These are phyloP conservation scores for Corbicula japonica DNA, from an alignment of 2,888 invertebrate genomes.

Conservation along the genomic window DNA sequence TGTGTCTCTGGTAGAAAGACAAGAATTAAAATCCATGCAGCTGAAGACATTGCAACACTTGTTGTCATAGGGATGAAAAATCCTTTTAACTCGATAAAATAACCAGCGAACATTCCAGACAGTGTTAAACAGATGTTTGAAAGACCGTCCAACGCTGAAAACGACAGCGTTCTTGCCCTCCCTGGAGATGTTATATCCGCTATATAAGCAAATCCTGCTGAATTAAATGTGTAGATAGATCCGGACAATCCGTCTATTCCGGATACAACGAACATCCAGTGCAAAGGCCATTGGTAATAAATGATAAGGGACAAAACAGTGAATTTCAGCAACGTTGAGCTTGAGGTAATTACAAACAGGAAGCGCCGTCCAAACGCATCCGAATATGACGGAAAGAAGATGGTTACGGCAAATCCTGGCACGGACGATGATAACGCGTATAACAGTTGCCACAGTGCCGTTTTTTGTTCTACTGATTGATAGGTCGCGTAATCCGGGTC, in stretches of 20 bases:
- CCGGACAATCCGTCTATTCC: constrained; percentile 27
- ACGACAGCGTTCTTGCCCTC: constrained; percentile 23
- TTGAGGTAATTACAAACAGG: constrained; percentile 24
- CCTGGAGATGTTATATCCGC: constrained; percentile 30
- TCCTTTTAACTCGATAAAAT: constrained; percentile 29
- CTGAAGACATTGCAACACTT: neutral
- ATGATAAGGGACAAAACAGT: constrained; percentile 15
- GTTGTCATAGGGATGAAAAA: constrained; percentile 32
- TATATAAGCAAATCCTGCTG: constrained; percentile 21
- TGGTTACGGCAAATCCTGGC: constrained; percentile 13
- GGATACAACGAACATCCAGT: constrained; percentile 11
- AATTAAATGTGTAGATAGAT: constrained; percentile 15
- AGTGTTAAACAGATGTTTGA: neutral
- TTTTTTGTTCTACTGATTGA: constrained; percentile 33
- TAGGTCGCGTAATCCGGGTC: constrained; percentile 29
- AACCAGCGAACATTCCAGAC: constrained; percentile 32
- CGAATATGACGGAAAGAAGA: constrained; percentile 30
- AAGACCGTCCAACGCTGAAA: constrained; percentile 1
- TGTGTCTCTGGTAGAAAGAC: constrained; percentile 37
- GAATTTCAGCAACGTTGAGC: constrained; percentile 8
- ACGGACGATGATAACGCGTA: constrained; percentile 21
- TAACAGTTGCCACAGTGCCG: constrained; percentile 36
- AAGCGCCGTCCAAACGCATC: constrained; percentile 46
- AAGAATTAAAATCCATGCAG: constrained; percentile 8
- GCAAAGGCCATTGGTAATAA: constrained; percentile 7